A percentile compares a stretch with the other conserved stretches of the same genome.
Conservation (phyloP, 2,113 vertebrate genomes). For the Centropus unirufus region DNA sequence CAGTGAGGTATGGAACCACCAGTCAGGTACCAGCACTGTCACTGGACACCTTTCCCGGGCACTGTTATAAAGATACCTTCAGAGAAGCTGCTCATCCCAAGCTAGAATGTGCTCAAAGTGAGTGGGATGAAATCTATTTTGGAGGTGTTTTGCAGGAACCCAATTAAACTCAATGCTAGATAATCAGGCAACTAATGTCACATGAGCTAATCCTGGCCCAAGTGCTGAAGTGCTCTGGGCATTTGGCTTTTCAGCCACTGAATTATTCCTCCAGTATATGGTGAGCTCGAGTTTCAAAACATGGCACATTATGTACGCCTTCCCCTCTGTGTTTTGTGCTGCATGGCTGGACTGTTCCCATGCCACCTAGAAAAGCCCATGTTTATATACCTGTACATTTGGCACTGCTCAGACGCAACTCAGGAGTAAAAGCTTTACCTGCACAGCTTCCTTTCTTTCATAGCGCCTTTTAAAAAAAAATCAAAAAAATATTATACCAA, state of each 20-base stretch:
- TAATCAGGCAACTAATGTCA: neutral
- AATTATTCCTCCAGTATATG: neutral
- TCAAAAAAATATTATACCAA: neutral
- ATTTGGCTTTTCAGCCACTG: neutral
- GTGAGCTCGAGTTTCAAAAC: neutral
- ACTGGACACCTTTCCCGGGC: neutral
- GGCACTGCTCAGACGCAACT: neutral
- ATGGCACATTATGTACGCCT: rapidly evolving
- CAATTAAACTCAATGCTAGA: neutral
- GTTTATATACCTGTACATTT: neutral
- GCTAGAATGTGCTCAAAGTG: neutral
- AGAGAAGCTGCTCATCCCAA: neutral
- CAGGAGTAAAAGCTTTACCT: neutral
- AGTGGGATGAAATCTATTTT: neutral
- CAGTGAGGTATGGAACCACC: neutral
- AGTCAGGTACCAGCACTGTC: neutral
- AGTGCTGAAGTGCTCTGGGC: neutral
- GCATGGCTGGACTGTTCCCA: neutral
- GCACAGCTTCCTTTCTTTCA: neutral
- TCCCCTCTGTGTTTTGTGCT: neutral
- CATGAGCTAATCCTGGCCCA: neutral
- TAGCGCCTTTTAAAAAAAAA: neutral
- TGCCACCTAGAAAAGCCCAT: neutral
- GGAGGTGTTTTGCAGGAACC: neutral
- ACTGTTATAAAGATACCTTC: neutral